Evolutionary conservation across 2,797 vertebrate species (phyloP), one percentile per base, ranked within the genome.

Genomic region (Pseudomugil gertrudae): DNA sequence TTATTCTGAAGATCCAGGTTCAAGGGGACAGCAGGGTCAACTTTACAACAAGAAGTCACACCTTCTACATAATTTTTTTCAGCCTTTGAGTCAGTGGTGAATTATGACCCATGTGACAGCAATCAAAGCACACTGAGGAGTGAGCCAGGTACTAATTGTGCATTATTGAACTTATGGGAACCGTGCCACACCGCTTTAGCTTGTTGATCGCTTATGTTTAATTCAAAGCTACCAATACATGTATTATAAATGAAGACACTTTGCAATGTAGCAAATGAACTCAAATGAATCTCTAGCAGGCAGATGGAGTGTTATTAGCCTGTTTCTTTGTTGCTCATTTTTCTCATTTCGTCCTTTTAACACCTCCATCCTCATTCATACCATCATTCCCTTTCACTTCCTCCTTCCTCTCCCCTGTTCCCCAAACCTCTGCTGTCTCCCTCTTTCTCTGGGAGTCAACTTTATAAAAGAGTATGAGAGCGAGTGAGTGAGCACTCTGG

Each of bases 391-490:
- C 61, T 77, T 77, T 79, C 35, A 53, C 79, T 72, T 73, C 70
- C 54, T 63, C 64, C 70, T 57, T 81, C 59, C 63, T 62, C 67
- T 71, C 69, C 63, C 80, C 73, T 69, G 24, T 66, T 74, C 81
- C 83, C 86, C 80, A 79, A 82, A 81, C 83, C 88, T 87, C 83
- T 43, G 67, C 83, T 74, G 74, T 76, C 86, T 87, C 87, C 85
- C 74, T 87, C 84, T 90, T 87, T 91, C 89, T 88, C 69, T 67
- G 85, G 88, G 90, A 92, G 81, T 93, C 90, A 90, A 91, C 90
- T 93, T 91, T 91, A 89, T 89, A 81, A 93, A 90, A 83, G 80
- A 81, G 79, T 83, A 61, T 80, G 89, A 82, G 80, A 48, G 81
- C 83, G 88, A 87, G 85, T 81, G 89, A 87, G 85, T 74, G 88